Conservation (phyloP, 1,140 invertebrate species). For the Drosophila sechellia region DNA sequence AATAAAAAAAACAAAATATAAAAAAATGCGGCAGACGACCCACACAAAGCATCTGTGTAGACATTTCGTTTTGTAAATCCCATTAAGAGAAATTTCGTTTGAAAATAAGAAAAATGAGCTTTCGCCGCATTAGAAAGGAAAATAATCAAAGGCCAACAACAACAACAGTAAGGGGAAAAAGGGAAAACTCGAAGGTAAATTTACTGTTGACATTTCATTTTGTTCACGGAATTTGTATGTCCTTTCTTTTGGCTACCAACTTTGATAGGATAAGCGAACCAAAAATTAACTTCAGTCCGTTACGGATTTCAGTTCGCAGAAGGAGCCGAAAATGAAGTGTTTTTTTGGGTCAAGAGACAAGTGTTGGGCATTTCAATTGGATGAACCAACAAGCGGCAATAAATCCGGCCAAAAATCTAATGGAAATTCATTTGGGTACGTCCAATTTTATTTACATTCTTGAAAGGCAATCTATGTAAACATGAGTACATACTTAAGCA, state of each 20-base stretch:
- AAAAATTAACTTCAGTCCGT: slow-evolving; percentile 40
- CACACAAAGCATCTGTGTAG: slow-evolving; percentile 38
- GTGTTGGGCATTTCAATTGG: slow-evolving; percentile 7
- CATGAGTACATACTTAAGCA: no score
- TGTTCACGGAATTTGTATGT: slow-evolving; percentile 75
- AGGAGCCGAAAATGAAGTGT: slow-evolving; percentile 59
- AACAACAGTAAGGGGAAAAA: slow-evolving; percentile 2
- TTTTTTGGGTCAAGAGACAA: slow-evolving; percentile 35
- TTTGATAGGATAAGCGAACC: slow-evolving; percentile 32
- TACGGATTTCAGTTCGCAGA: slow-evolving; percentile 43
- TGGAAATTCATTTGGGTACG: neutral
- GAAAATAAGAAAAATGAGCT: slow-evolving; percentile 81
- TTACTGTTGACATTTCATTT: slow-evolving; percentile 83
- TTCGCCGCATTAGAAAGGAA: slow-evolving; percentile 77
- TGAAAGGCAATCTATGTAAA: no score
- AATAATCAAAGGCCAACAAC: slow-evolving; percentile 66
- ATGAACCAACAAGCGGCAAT: slow-evolving; percentile 10
- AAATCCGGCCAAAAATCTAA: slow-evolving; percentile 1
- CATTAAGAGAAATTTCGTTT: slow-evolving; percentile 65
- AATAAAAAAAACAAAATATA: neutral
- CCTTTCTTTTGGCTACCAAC: slow-evolving; percentile 17
- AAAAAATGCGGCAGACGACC: slow-evolving; percentile 7
- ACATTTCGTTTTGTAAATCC: slow-evolving; percentile 69
- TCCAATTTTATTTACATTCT: neutral
- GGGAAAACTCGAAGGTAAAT: slow-evolving; percentile 74